Percentiles rank a stretch among this genome's conserved stretches.
These are phyloP conservation scores for Glaucidium brasilianum DNA, from an alignment of 2,113 vertebrate genomes.

Conservation along the genomic window DNA sequence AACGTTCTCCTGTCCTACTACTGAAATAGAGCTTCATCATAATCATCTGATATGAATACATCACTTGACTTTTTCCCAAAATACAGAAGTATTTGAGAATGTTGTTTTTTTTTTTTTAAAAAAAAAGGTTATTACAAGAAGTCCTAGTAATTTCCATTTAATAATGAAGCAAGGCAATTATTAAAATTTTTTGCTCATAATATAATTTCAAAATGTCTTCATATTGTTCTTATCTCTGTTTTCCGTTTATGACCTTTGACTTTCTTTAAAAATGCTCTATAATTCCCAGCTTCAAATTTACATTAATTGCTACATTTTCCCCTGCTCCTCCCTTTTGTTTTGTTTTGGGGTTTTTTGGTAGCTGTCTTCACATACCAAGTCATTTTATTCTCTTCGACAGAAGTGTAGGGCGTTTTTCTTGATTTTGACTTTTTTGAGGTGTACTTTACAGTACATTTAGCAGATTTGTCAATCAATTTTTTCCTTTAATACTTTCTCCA, in stretches of 20 bases:
- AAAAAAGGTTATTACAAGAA: neutral
- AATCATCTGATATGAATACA: conserved; percentile 9
- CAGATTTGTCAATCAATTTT: neutral
- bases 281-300: neutral
- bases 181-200: neutral
- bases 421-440: neutral
- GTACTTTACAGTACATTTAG: neutral
- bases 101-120: neutral
- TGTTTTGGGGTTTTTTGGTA: neutral
- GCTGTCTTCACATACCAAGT: neutral
- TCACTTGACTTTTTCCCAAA: neutral
- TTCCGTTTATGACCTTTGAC: neutral
- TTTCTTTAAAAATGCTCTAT: neutral
- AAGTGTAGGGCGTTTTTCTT: neutral
- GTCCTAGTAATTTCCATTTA: neutral
- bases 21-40: conserved; percentile 18
- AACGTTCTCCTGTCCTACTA: conserved; percentile 28
- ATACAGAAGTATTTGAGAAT: neutral
- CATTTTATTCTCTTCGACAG: neutral
- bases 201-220: neutral
- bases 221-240: neutral
- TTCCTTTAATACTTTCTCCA: neutral
- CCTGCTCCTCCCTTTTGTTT: neutral
- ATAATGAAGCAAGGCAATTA: neutral
- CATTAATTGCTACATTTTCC: neutral